Evolutionary conservation across 1,140 invertebrate species (phyloP), one percentile per base, ranked within the genome.

Genomic region (Drosophila littoralis): DNA sequence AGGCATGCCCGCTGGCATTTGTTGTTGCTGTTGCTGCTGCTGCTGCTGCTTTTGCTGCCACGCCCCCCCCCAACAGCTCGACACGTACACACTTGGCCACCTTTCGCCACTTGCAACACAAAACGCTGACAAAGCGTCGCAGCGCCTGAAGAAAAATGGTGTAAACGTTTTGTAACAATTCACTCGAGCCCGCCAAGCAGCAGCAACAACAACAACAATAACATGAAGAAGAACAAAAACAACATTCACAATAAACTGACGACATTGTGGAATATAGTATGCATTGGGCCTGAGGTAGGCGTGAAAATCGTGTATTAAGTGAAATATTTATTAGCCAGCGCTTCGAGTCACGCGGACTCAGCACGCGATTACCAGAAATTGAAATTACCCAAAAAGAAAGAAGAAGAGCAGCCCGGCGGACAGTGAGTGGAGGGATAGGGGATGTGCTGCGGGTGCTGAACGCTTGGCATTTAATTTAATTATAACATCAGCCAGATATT

Each of bases 141-240:
- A 46, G 68, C 68, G 73, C 55, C 59, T 43, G 60, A 78, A 75
- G 77, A 83, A 89, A 89, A 89, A 84, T 84, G 75, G 64, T 64
- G 68, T 78, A 89, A 89, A 78, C 84, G 84, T 89, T 89, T 89
- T 89, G 84, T 81, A 81, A 68, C 84, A 83, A 83, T 88, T 89
- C 79, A 88, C 79, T 86, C 66, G 60, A 60, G 22, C 13, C 28
- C 12, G 43, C n/a, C 32, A 40, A 52, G 22, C 35, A 50, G 9
- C 51, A 35, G 33, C 46, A 72, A 43, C 15, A 52, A 40, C 45
- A 67, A 40, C 46, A 72, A 43, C 28, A 52, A 40, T 36, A 67
- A 40, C 22, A 22, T 2, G 1, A 22, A 22, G 13, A 60, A 33
- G 45, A 42, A 15, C 45, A 35, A 58, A 17, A 69, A 28, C 32